Base-by-base conservation (phyloP, 2,797 vertebrate genomes). In the Tiaroga cobitis region DNA sequence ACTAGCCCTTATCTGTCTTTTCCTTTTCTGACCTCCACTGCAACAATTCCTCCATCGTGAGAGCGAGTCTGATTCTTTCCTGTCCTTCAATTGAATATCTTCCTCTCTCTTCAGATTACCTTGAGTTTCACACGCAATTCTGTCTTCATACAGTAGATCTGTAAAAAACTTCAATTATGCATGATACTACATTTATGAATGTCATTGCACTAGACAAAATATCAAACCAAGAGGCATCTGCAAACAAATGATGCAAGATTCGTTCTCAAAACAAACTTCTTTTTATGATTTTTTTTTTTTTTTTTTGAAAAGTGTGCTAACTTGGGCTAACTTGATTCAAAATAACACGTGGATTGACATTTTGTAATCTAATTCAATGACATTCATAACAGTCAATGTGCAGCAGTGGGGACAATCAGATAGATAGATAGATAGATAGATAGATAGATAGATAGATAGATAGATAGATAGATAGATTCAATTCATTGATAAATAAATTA, bases 1-100 rank as follows among this genome's bases (percentile, higher is more conserved):
- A 81, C 81, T 73, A 63, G 54, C 82, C 69, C 72, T 77, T 39
- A 65, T 78, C 41, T 39, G 63, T 76, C 82, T 65, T 56, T 85
- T 80, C 68, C 65, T 72, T 37, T 73, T 15, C 75, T 43, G 61
- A 46, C 68, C 81, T 84, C 80, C 65, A 67, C 72, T 59, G 13
- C 5, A 34, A 63, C 37, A 51, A 29, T 39, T 83, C 61, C 61
- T 43, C 61, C 61, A 34, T 81, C 34, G 73, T 46, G 26, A 39
- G 69, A 69, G 4, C 0, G 3, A 69, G 34, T 26, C 41, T 34
- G 84, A 81, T 81, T 76, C 70, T 86, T 86, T 81, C 67, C 41
- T 63, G 15, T 34, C 34, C 49, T 69, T 72, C 61, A 43, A 39
- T 80, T 76, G 61, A 54, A 16, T 67, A 16, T 46, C 26, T 32